Base-by-base conservation (phyloP, 2,888 invertebrate genomes). In the Lepidonotus clava region DNA sequence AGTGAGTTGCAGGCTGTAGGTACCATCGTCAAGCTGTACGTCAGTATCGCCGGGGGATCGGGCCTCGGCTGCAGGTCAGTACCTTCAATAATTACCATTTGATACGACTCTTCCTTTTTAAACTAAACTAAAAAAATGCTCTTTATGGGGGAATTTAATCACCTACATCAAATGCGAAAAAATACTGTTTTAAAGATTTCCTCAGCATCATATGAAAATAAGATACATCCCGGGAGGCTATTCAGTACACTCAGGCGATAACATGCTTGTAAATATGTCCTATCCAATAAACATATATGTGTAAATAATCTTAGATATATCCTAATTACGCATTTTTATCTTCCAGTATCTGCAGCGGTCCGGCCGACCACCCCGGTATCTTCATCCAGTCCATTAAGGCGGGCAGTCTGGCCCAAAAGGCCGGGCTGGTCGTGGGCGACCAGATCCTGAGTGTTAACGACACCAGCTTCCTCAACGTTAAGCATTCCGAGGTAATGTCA, bases 381-480 rank as follows among this genome's bases (percentile, higher is more conserved):
- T 98, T 97, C 94, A 96, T 98, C 61, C 97, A 98, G 95, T 97
- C 97, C 91, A 97, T 98, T 85, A 96, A 97, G 93, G 97, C 97
- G 90, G 97, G 97, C 38, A 97, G 98, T 71, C 96, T 98, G 87
- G 98, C 98, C 0, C 95, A 97, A 80, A 97, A 97, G 91, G 97
- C 97, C 0, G 98, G 98, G 0, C 95, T 98, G 24, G 95, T 97
- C 91, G 97, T 97, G 0, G 98, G 98, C 6, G 98, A 98, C 94
- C 98, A 98, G 94, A 97, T 98, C 89, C 94, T 98, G 85, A 96
- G 96, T 90, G 98, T 98, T 94, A 98, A 98, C 93, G 97, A 97
- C 88, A 95, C 94, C 90, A 95, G 93, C 90, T 96, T 95, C 92
- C 94, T 92, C 87, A 97, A 97, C 94, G 96, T 97, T 89, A 95